Percentiles rank a stretch among this genome's conserved stretches.
phyloP scores from a whole-genome alignment of 1,140 invertebrate genomes.

The Coelopa frigida region DNA sequence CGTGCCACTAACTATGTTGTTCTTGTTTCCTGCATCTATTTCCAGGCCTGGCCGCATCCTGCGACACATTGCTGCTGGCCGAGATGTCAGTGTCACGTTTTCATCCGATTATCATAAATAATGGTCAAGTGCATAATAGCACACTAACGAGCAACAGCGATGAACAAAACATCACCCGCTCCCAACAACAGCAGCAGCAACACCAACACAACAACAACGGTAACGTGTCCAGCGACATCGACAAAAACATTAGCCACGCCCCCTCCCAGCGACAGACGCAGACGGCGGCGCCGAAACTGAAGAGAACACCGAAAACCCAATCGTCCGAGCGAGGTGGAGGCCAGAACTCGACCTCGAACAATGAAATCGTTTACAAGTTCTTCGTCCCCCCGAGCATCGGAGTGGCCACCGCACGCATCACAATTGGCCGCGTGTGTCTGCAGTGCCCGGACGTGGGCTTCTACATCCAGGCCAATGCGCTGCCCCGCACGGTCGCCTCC shows the following conservation, averaged over 20 bases:
- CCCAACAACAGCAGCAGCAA: slow-evolving; percentile 16
- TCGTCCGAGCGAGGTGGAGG: slow-evolving; percentile 6
- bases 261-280: slow-evolving; percentile 9
- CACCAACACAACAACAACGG: not conserved
- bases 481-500: slow-evolving; percentile 14
- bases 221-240: slow-evolving; percentile 1
- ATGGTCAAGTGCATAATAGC: slow-evolving; percentile 25
- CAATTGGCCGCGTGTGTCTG: slow-evolving; percentile 25
- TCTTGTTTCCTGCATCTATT: slow-evolving; percentile 8
- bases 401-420: slow-evolving; percentile 27
- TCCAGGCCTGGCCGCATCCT: slow-evolving; percentile 48
- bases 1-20: not conserved
- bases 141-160: slow-evolving; percentile 24
- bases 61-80: slow-evolving; percentile 41
- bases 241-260: slow-evolving; percentile 5
- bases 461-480: slow-evolving; percentile 30
- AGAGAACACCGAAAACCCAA: not conserved
- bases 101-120: slow-evolving; percentile 30
- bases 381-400: slow-evolving; percentile 40
- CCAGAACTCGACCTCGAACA: slow-evolving; percentile 21
- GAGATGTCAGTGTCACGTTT: slow-evolving; percentile 37
- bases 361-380: slow-evolving; percentile 43
- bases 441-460: slow-evolving; percentile 33
- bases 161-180: not conserved
- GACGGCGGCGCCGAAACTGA: not conserved